phyloP scores from a whole-genome alignment of 2,113 vertebrate species.

The Lampris megalopsis region DNA sequence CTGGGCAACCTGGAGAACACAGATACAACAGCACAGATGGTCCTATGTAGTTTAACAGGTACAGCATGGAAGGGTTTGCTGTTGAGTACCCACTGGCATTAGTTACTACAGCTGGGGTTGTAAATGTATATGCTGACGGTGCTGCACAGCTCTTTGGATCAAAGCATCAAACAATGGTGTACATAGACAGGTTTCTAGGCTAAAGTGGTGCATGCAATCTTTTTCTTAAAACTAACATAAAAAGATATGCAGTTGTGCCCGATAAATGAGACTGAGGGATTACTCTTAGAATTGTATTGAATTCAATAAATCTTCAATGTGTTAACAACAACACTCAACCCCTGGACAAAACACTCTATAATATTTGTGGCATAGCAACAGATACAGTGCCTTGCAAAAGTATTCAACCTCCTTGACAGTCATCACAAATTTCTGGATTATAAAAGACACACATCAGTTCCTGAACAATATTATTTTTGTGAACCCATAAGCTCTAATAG shows the following conservation, averaged over 20 bases:
- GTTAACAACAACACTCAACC: slow-evolving; percentile 7
- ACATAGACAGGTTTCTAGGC: too few relatives aligned
- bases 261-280: not conserved
- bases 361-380: not conserved
- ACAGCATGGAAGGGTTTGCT: not conserved
- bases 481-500: too few relatives aligned
- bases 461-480: too few relatives aligned
- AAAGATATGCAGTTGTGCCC: not conserved
- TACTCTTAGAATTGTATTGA: not conserved
- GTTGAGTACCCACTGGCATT: not conserved
- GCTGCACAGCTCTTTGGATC: too few relatives aligned
- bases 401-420: too few relatives aligned
- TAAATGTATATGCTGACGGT: too few relatives aligned
- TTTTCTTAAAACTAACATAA: too few relatives aligned
- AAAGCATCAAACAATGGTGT: too few relatives aligned
- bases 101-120: too few relatives aligned
- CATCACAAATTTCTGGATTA: too few relatives aligned
- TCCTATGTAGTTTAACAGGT: not conserved
- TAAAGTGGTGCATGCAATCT: too few relatives aligned
- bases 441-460: too few relatives aligned
- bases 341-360: slow-evolving; percentile 2
- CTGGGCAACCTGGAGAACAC: slow-evolving; percentile 88
- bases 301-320: not conserved
- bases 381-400: not conserved
- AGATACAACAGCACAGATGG: not conserved